Evolutionary conservation across 2,797 vertebrate species (phyloP).

Genomic region (Crenichthys baileyi): DNA sequence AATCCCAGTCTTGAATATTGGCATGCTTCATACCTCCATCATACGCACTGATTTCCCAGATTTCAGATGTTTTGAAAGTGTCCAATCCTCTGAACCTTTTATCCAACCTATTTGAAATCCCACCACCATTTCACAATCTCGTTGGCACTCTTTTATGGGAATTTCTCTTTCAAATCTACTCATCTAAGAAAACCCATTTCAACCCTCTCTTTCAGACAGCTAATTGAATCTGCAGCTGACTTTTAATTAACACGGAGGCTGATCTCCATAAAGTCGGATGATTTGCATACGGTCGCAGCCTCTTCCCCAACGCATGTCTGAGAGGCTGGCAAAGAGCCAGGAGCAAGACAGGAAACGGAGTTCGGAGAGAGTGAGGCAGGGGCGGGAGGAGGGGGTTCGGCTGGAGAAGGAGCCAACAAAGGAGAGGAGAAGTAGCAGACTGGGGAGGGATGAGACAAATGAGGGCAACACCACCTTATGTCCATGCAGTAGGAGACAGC

Average conservation of each 20-base stretch:
- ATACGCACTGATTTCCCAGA: conserved; percentile 11
- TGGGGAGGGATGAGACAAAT: conserved; percentile 56
- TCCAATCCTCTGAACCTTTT: conserved; percentile 16
- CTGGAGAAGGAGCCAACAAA: conserved; percentile 58
- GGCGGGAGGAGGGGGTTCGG: conserved; percentile 10
- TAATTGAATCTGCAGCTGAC: conserved; percentile 77
- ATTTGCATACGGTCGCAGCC: conserved; percentile 69
- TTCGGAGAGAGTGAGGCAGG: conserved; percentile 6
- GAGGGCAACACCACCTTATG: conserved; percentile 33
- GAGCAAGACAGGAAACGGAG: conserved; percentile 52
- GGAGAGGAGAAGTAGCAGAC: conserved; percentile 48
- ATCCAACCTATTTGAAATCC: not conserved
- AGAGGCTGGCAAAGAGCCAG: conserved; percentile 75
- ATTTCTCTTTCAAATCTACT: not conserved
- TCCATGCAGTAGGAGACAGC: conserved; percentile 14
- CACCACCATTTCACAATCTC: not conserved
- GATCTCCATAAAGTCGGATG: conserved; percentile 65
- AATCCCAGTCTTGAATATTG: not conserved
- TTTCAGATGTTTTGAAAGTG: conserved; percentile 8
- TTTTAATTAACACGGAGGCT: conserved; percentile 76
- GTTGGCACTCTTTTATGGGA: conserved; percentile 8
- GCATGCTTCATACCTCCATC: conserved; percentile 6
- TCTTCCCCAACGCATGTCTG: conserved; percentile 60
- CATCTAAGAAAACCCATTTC: conserved; percentile 22
- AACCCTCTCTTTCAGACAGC: conserved; percentile 45